Evolutionary conservation across 2,113 vertebrate species (phyloP).

Genomic region (Lepisosteus oculatus): DNA sequence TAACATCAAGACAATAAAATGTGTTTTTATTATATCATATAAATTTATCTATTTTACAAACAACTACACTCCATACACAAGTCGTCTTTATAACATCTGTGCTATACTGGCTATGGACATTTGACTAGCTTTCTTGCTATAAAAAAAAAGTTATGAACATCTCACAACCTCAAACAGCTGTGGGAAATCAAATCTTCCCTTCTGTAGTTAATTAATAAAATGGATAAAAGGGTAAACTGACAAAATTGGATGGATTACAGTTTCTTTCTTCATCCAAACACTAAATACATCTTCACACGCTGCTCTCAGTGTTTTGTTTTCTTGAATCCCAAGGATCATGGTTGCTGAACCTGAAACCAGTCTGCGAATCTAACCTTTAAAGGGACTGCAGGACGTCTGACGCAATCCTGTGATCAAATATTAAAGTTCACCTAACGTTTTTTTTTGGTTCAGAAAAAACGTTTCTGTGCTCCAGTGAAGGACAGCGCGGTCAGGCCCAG

Average conservation of each 20-base stretch:
- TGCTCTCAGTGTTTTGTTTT: too few relatives aligned
- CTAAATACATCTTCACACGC: slow-evolving; percentile 20
- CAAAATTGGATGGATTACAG: background rate
- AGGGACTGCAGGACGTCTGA: too few relatives aligned
- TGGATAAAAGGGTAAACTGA: slow-evolving; percentile 5
- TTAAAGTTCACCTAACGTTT: too few relatives aligned
- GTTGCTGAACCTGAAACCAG: too few relatives aligned
- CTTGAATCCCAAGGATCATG: too few relatives aligned
- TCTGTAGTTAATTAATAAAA: slow-evolving; percentile 18
- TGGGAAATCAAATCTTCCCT: slow-evolving; percentile 35
- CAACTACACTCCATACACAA: background rate
- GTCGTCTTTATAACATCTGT: background rate
- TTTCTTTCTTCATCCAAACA: background rate
- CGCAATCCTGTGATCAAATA: too few relatives aligned
- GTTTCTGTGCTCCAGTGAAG: too few relatives aligned
- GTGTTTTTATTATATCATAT: background rate
- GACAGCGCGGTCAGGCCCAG: too few relatives aligned
- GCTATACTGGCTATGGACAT: background rate
- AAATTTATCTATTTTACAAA: slow-evolving; percentile 1
- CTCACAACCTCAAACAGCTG: slow-evolving; percentile 44
- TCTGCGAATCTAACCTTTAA: too few relatives aligned
- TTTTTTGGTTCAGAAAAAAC: too few relatives aligned
- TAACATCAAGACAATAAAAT: background rate
- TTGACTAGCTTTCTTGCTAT: too few relatives aligned
- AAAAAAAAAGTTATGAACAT: background rate